A percentile compares a stretch with the other conserved stretches of the same genome.
Evolutionary conservation across 2,888 invertebrate species (phyloP).

Genomic region (Apomyelois bistriatella): DNA sequence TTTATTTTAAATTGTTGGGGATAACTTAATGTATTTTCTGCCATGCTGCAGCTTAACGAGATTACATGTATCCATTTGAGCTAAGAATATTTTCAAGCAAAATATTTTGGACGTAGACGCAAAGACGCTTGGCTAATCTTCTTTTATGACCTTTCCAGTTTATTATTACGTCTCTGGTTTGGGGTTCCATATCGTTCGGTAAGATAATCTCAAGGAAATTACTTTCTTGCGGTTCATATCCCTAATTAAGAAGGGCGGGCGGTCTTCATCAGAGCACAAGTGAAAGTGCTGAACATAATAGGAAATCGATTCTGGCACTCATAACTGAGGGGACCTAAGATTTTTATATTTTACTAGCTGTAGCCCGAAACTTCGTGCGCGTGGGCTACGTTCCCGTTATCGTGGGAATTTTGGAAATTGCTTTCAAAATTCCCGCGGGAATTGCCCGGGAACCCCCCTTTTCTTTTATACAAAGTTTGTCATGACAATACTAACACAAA

Average conservation of each 20-base stretch:
- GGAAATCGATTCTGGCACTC: constrained; percentile 41
- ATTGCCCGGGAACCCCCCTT: too few relatives aligned
- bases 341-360: not conserved
- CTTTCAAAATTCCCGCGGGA: too few relatives aligned
- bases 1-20: not conserved
- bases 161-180: constrained; percentile 38
- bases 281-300: constrained; percentile 46
- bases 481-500: too few relatives aligned
- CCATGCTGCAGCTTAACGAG: not conserved
- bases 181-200: constrained; percentile 32
- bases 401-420: too few relatives aligned
- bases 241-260: constrained; percentile 59
- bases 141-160: constrained; percentile 31
- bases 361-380: not conserved
- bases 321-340: not conserved
- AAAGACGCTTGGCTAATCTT: constrained; percentile 25
- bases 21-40: not conserved
- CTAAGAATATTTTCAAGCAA: constrained; percentile 20
- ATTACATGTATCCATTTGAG: constrained; percentile 3
- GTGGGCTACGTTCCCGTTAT: too few relatives aligned
- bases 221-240: constrained; percentile 65
- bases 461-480: too few relatives aligned
- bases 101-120: constrained; percentile 22
- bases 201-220: constrained; percentile 59
- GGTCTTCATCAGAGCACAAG: constrained; percentile 43